A percentile compares a stretch with the other conserved stretches of the same genome.
Conservation (phyloP, 2,888 invertebrate species). For the Myathropa florea region DNA sequence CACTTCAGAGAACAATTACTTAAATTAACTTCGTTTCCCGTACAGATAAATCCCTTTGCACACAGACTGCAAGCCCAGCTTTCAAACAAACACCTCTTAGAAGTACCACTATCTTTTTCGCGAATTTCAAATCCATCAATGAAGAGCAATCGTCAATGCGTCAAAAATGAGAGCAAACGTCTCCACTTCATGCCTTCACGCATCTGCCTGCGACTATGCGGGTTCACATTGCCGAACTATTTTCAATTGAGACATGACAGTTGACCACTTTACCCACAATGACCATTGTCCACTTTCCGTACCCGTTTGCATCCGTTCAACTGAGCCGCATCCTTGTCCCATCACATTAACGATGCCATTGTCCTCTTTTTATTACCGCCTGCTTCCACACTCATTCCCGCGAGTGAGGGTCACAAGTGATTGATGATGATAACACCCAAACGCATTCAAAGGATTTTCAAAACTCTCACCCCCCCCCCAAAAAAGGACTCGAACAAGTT, state of each 20-base stretch:
- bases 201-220: background rate
- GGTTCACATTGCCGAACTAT: background rate
- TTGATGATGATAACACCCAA: constrained; percentile 45
- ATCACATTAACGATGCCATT: constrained; percentile 41
- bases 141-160: background rate
- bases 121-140: background rate
- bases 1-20: too few relatives aligned
- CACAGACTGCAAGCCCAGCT: background rate
- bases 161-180: background rate
- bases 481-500: constrained; percentile 4
- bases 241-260: constrained; percentile 23
- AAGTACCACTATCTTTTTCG: background rate
- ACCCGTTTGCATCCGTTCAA: constrained; percentile 2
- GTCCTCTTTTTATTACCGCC: constrained; percentile 40
- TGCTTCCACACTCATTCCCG: constrained; percentile 27
- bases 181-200: background rate
- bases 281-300: constrained; percentile 32
- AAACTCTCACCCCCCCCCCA: too few relatives aligned
- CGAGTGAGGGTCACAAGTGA: constrained; percentile 32
- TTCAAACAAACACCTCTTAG: background rate
- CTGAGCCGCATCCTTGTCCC: constrained; percentile 27
- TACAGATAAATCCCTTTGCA: too few relatives aligned
- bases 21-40: too few relatives aligned
- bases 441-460: constrained; percentile 19
- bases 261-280: background rate